Evolutionary conservation across 2,113 vertebrate genomes (phyloP).

Genomic region (Psilopogon haemacephalus): DNA sequence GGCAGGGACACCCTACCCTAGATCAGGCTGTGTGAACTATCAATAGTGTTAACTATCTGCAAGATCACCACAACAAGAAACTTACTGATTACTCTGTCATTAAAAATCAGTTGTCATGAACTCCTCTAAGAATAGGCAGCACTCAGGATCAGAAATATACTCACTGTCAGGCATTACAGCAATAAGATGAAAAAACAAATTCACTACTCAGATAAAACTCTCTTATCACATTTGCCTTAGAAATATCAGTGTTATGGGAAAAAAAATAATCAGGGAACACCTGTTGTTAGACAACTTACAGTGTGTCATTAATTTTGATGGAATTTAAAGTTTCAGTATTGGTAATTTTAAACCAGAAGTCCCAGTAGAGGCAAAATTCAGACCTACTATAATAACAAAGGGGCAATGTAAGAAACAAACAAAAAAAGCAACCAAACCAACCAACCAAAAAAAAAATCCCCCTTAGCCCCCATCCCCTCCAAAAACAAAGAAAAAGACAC

Average conservation of each 20-base stretch:
- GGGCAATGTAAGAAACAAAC: background rate
- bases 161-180: background rate
- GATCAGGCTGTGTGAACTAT: too few relatives aligned
- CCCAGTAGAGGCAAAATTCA: background rate
- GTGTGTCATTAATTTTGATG: background rate
- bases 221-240: slow-evolving; percentile 24
- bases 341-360: background rate
- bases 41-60: slow-evolving; percentile 4
- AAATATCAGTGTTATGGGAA: background rate
- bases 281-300: background rate
- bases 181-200: slow-evolving; percentile 36
- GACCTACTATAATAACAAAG: background rate
- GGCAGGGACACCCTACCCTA: too few relatives aligned
- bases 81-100: slow-evolving; percentile 35
- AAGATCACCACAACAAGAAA: slow-evolving; percentile 29
- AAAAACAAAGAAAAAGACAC: too few relatives aligned
- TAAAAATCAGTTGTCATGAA: slow-evolving; percentile 55
- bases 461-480: too few relatives aligned
- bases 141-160: background rate
- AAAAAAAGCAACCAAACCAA: background rate
- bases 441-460: background rate
- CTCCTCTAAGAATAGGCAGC: slow-evolving; percentile 23
- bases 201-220: slow-evolving; percentile 38
- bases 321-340: slow-evolving; percentile 1
- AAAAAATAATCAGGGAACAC: background rate